Percentiles rank a stretch among this genome's conserved stretches.
These are phyloP conservation scores for Kryptolebias marmoratus DNA, from an alignment of 2,113 vertebrate genomes.

Conservation along the genomic window DNA sequence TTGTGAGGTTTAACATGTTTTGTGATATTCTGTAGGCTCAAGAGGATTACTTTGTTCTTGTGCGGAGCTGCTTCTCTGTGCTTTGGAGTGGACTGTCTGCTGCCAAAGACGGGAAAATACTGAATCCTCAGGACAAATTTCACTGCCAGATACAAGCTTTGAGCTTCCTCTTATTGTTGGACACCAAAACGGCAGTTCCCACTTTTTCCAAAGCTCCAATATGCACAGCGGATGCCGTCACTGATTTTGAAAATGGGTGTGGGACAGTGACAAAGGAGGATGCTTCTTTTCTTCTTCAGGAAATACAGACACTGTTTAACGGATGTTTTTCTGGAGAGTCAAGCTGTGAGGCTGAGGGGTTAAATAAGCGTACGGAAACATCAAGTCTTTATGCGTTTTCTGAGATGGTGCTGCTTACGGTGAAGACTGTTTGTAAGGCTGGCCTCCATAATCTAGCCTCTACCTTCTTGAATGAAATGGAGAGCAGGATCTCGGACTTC, in stretches of 20 bases:
- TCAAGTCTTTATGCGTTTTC: slow-evolving; percentile 58
- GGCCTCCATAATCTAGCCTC: slow-evolving; percentile 57
- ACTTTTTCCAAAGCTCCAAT: slow-evolving; percentile 71
- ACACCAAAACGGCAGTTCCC: slow-evolving; percentile 41
- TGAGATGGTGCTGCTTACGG: slow-evolving; percentile 80
- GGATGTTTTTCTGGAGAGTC: background rate
- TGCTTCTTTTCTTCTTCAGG: slow-evolving; percentile 72
- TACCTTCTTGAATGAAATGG: slow-evolving; percentile 47
- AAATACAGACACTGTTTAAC: slow-evolving; percentile 57
- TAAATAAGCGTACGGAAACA: background rate
- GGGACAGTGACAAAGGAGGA: slow-evolving; percentile 65
- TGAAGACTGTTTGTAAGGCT: slow-evolving; percentile 81
- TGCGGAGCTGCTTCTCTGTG: slow-evolving; percentile 81
- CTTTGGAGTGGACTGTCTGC: slow-evolving; percentile 82
- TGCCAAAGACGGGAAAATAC: slow-evolving; percentile 32
- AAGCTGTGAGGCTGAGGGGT: background rate
- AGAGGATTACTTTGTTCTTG: slow-evolving; percentile 76
- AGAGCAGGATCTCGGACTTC: slow-evolving; percentile 21
- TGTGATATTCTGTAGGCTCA: slow-evolving; percentile 59
- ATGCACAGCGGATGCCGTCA: slow-evolving; percentile 76
- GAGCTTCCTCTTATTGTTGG: slow-evolving; percentile 85
- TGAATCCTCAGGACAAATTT: slow-evolving; percentile 58
- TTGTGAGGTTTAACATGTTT: background rate
- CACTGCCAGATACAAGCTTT: slow-evolving; percentile 80
- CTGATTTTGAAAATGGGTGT: slow-evolving; percentile 72